A percentile compares a stretch with the other conserved stretches of the same genome.
Evolutionary conservation across 2,888 invertebrate genomes (phyloP).

Genomic region (Drosophila atripex): DNA sequence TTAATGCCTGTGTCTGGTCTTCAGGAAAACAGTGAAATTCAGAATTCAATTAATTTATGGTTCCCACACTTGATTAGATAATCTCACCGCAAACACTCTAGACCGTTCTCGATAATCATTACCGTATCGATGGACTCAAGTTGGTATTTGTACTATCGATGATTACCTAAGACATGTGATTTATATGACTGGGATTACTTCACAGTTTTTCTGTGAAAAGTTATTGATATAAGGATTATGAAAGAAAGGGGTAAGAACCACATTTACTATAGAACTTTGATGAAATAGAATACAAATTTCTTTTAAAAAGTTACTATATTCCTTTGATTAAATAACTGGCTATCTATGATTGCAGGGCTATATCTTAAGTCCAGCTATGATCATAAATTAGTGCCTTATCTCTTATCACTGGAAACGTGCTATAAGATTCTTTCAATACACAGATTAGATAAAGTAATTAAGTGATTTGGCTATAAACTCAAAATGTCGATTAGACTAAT

Average conservation of each 20-base stretch:
- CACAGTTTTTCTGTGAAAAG: conserved; percentile 5
- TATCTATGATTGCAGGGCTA: not conserved
- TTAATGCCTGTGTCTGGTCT: conserved; percentile 2
- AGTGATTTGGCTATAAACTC: conserved; percentile 37
- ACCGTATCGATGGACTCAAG: conserved; percentile 46
- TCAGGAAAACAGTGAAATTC: conserved; percentile 5
- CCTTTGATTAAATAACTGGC: not conserved
- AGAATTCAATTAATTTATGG: conserved; percentile 33
- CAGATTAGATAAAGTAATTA: conserved; percentile 41
- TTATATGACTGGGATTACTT: conserved; percentile 23
- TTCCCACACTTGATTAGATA: conserved; percentile 30
- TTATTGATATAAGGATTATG: not conserved
- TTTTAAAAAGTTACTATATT: not conserved
- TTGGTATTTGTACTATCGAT: conserved; percentile 36
- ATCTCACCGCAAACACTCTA: conserved; percentile 25
- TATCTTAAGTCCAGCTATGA: not conserved
- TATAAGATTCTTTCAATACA: conserved; percentile 4
- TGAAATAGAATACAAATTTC: not conserved
- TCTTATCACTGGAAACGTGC: not conserved
- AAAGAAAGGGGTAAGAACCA: no score
- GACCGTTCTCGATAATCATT: conserved; percentile 38
- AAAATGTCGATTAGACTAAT: conserved; percentile 26
- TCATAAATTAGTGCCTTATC: conserved; percentile 32
- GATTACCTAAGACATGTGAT: conserved; percentile 53
- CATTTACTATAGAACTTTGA: no score